A percentile compares a stretch with the other conserved stretches of the same genome.
phyloP scores from a whole-genome alignment of 2,797 vertebrate species.

The Capromys pilorides region DNA sequence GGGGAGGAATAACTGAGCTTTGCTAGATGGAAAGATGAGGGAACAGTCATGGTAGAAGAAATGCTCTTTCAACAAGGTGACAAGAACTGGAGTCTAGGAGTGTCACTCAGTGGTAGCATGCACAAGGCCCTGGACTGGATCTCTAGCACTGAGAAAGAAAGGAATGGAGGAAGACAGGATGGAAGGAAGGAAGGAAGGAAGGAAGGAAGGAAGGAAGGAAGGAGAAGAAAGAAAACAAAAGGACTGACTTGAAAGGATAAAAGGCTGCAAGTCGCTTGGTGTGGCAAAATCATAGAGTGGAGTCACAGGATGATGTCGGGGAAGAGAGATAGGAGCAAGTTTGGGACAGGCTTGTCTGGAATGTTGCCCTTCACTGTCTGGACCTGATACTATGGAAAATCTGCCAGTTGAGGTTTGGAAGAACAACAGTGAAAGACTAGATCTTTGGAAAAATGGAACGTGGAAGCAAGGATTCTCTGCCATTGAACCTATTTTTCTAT shows the following conservation, averaged over 20 bases:
- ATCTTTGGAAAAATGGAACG: conserved; percentile 58
- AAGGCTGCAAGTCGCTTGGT: background rate
- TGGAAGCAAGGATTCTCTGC: conserved; percentile 35
- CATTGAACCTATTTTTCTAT: conserved; percentile 19
- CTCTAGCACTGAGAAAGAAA: background rate
- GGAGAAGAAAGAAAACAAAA: background rate
- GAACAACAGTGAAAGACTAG: background rate
- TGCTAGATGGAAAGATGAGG: background rate
- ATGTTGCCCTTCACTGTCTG: background rate
- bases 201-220: no score
- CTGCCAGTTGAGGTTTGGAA: background rate
- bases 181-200: no score
- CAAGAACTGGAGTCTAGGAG: accelerated
- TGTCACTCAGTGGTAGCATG: background rate
- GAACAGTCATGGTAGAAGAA: background rate
- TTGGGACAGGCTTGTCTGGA: background rate
- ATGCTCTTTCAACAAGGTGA: background rate
- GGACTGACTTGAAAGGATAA: background rate
- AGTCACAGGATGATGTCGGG: background rate
- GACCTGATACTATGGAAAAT: conserved; percentile 8
- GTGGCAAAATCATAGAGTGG: background rate
- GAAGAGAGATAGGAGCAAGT: background rate
- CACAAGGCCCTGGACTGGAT: background rate
- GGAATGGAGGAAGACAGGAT: background rate
- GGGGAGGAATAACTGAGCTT: background rate